Base-by-base conservation (phyloP, 2,113 vertebrate species). In the Takifugu flavidus region DNA sequence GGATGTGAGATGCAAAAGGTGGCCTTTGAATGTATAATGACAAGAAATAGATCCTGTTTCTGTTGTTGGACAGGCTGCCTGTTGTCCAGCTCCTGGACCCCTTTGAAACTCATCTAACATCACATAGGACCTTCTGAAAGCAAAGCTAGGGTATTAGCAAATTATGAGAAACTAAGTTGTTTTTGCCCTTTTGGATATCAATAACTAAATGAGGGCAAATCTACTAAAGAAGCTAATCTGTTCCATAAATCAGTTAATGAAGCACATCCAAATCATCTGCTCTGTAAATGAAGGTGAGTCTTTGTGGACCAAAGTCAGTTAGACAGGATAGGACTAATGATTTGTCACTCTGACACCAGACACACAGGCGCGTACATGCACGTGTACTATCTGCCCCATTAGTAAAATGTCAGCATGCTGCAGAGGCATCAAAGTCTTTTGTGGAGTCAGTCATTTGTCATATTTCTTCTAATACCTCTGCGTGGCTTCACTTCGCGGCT, bases 351-450 rank as follows among this genome's bases (percentile, higher is more conserved):
- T 25, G 26, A 56, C 52, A 51, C 59, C 60, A 45, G 56, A 45
- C 49, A 57, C 42, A n/a, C 43, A 46, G 6, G 10, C 45, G 27
- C 29, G 31, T 15, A 26, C 53, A 47, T 51, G 55, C 61, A 52
- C 47, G 28, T 51, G 54, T n/a, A 15, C 49, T 25, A 6, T 25
- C 42, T 14, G 25, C 62, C 47, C 53, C 59, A 67, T 81, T 72
- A 72, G 67, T 63, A 55, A 86, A 83, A 86, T 83, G 80, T 72
- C 72, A 87, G 28, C 54, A 20, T 26, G 56, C 56, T 54, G 74
- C 50, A 15, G 61, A 64, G 55, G 49, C 15, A 43, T 58, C 62
- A 43, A 31, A 34, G 51, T 50, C 27, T 44, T 20, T 43, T 28
- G 58, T 25, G 59, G 53, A 56, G 59, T 65, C 57, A 56, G 57